Conservation (phyloP, 2,888 invertebrate genomes). For the Auanema sp. region DNA sequence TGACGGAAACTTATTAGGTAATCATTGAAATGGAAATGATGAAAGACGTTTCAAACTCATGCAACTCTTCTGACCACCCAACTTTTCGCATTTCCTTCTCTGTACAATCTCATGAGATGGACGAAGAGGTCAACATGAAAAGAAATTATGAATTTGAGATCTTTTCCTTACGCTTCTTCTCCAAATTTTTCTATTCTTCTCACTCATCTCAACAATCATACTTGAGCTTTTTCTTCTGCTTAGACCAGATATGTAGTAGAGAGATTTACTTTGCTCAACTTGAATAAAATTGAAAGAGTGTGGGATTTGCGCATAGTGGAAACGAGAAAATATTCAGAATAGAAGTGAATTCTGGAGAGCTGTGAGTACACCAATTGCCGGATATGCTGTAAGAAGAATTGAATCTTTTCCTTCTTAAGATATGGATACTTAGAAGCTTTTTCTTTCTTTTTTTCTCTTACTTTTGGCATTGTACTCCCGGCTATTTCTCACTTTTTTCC, state of each 20-base stretch:
- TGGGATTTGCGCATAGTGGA: not conserved
- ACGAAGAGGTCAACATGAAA: too few species aligned
- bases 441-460: not conserved
- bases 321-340: not conserved
- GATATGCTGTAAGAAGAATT: too few species aligned
- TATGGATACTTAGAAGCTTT: not conserved
- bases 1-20: too few species aligned
- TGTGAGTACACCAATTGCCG: too few species aligned
- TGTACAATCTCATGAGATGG: too few species aligned
- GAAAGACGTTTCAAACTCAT: too few species aligned
- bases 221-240: not conserved
- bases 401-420: not conserved
- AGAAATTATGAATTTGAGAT: not conserved
- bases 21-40: too few species aligned
- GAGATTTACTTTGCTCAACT: slow-evolving; percentile 1
- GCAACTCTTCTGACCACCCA: too few species aligned
- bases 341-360: too few species aligned
- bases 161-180: not conserved
- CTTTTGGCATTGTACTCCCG: slow-evolving; percentile 7
- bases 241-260: not conserved
- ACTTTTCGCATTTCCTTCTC: too few species aligned
- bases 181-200: not conserved
- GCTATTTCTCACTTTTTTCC: not conserved
- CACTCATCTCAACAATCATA: not conserved
- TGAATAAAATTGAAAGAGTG: not conserved